These are phyloP conservation scores for Anolis sagrei DNA, from an alignment of 2,113 vertebrate species.

Conservation along the genomic window DNA sequence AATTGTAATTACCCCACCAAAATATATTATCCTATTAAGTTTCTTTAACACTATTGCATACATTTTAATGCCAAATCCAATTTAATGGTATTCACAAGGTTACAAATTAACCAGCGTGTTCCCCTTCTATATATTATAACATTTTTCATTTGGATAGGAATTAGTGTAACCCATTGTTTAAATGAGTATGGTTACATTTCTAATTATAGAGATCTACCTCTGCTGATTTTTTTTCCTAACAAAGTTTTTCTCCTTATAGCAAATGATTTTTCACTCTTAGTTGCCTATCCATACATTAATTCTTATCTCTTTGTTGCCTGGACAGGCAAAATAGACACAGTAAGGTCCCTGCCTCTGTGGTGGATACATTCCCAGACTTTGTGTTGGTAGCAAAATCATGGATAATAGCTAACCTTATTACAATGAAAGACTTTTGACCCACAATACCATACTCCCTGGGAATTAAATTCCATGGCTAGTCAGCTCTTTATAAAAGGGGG, in stretches of 20 bases:
- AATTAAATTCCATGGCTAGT: too few species aligned
- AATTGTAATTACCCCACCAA: background rate
- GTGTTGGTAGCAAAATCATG: too few species aligned
- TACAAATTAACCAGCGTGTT: too few species aligned
- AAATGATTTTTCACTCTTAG: background rate
- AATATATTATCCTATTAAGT: background rate
- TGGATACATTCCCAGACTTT: too few species aligned
- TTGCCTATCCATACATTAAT: too few species aligned
- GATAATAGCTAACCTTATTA: too few species aligned
- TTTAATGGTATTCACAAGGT: background rate
- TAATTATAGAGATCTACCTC: background rate
- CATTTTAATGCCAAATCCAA: background rate
- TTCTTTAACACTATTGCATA: background rate
- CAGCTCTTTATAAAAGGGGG: too few species aligned
- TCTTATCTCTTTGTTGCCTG: background rate
- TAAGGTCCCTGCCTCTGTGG: too few species aligned
- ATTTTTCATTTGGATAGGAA: background rate
- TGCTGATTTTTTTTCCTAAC: background rate
- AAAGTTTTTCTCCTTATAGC: background rate
- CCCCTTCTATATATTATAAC: background rate
- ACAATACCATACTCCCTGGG: too few species aligned
- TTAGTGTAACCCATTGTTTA: background rate
- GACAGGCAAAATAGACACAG: background rate
- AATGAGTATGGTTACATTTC: background rate
- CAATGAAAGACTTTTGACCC: too few species aligned